Evolutionary conservation across 2,113 vertebrate species (phyloP).

Genomic region (Morone chrysops): DNA sequence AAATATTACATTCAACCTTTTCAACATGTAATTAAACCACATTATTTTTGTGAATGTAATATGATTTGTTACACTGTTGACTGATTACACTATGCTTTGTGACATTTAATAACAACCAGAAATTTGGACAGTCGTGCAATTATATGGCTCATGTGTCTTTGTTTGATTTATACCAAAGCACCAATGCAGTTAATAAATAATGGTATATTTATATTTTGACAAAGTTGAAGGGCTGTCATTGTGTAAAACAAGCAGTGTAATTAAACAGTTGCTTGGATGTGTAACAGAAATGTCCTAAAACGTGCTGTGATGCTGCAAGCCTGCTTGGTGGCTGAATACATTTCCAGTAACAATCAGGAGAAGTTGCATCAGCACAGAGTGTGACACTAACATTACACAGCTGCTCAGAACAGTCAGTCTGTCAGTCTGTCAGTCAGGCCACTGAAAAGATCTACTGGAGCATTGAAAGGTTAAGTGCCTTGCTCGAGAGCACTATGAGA

Average conservation of each 20-base stretch:
- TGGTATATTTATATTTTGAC: not conserved
- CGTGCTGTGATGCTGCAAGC: not conserved
- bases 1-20: constrained; percentile 23
- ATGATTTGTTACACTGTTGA: constrained; percentile 1
- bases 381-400: constrained; percentile 5
- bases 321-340: not conserved
- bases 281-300: not conserved
- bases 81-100: not conserved
- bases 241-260: not conserved
- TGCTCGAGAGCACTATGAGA: constrained; percentile 26
- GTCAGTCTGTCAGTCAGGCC: no score
- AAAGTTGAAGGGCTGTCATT: not conserved
- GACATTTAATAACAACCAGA: constrained; percentile 28
- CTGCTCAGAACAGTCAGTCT: constrained; percentile 2
- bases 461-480: not conserved
- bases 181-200: not conserved
- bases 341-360: constrained; percentile 19
- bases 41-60: constrained; percentile 26
- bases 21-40: constrained; percentile 9
- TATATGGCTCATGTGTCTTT: not conserved
- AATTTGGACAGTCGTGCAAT: constrained; percentile 4
- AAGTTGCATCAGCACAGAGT: not conserved
- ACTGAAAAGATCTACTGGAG: not conserved
- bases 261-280: not conserved
- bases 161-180: not conserved